A percentile compares a stretch with the other conserved stretches of the same genome.
Evolutionary conservation across 1,140 invertebrate genomes (phyloP).

Genomic region (Drosophila varians): DNA sequence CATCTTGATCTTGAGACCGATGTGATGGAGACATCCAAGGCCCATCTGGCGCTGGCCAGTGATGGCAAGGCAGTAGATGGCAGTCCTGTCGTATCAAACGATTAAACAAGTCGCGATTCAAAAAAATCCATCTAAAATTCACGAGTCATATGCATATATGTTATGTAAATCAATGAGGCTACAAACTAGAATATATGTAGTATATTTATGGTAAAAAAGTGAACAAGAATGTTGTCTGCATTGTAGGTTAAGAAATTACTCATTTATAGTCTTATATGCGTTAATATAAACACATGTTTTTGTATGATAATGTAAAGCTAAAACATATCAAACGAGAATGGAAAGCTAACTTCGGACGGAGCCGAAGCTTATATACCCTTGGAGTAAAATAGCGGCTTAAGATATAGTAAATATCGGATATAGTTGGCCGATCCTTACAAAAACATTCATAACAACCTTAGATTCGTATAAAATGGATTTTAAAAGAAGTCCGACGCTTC

Average conservation of each 20-base stretch:
- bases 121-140: constrained; percentile 8
- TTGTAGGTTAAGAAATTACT: not conserved
- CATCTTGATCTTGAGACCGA: constrained; percentile 24
- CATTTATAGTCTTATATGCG: not conserved
- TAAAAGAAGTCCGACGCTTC: too few relatives aligned
- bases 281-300: not conserved
- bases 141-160: constrained; percentile 2
- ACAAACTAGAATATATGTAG: constrained; percentile 17
- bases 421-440: too few relatives aligned
- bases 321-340: constrained; percentile 20
- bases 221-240: constrained; percentile 4
- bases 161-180: constrained; percentile 23
- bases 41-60: not conserved
- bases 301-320: not conserved
- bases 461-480: too few relatives aligned
- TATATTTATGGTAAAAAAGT: constrained; percentile 7
- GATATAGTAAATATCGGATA: too few relatives aligned
- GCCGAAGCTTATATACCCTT: too few relatives aligned
- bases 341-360: too few relatives aligned
- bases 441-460: too few relatives aligned
- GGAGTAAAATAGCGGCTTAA: too few relatives aligned
- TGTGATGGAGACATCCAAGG: not conserved
- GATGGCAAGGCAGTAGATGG: not conserved
- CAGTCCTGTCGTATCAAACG: not conserved
- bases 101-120: not conserved